Evolutionary conservation across 2,888 invertebrate genomes (phyloP), one percentile per base, ranked within the genome.

Genomic region (Gymnoscelis rufifasciata): DNA sequence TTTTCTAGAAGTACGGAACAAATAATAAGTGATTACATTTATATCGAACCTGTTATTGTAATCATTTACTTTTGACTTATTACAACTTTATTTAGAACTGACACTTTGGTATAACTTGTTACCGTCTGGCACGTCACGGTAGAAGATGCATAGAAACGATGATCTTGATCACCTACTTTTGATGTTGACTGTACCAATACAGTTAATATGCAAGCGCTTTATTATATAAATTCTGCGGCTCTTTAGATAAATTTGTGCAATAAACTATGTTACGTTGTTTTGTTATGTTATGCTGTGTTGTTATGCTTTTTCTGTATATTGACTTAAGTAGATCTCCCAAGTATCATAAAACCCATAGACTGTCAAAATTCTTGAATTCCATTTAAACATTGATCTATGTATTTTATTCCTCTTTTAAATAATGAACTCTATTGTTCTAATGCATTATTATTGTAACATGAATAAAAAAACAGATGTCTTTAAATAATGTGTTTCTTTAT

Each of bases 401-500:
- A 42, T 46, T 12, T 42, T 48, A 51, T 38, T 42, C 45, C 35
- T 15, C 10, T n/a, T 28, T 28, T 35, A 35, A n/a, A 23, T 23
- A 19, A 11, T 15, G 19, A 33, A 19, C 2, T 14, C 2, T 33
- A 11, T 35, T 35, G 44, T 44, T 51, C 47, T 52, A 47, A 42
- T 39, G 43, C 50, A 49, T 51, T 52, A 51, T n/a, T 57, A 55
- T 47, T 52, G 52, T 54, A 54, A 50, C 44, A 43, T 41, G 49
- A 47, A 56, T 58, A 58, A 58, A 51, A 54, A 45, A 39, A 47
- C 49, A 41, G 52, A 56, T 56, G 45, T 56, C 51, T 53, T 46
- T 39, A 46, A 43, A 39, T 24, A 1, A 35, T 24, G 31, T 47
- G 47, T 52, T 49, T 51, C 43, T 46, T 51, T 19, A 19, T 23